phyloP scores from a whole-genome alignment of 2,888 invertebrate genomes.

The Pachymerium ferrugineum region DNA sequence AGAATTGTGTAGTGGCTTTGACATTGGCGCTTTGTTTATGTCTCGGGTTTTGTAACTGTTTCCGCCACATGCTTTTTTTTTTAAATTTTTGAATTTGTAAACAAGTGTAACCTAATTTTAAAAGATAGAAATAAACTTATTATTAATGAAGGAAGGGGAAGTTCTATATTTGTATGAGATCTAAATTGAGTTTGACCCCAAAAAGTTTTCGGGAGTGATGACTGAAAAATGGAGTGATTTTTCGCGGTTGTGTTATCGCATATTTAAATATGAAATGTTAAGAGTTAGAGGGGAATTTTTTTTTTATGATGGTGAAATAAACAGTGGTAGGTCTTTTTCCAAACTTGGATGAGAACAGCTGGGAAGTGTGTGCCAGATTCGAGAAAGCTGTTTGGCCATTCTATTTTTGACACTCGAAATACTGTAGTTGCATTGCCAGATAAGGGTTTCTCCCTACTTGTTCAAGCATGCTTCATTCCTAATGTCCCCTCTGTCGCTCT shows the following conservation, averaged over 20 bases:
- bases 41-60: neutral
- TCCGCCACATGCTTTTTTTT: neutral
- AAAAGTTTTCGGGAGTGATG: neutral
- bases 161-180: neutral
- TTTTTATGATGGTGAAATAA: neutral
- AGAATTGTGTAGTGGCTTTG: neutral
- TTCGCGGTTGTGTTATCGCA: too few species aligned
- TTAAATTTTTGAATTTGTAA: too few species aligned
- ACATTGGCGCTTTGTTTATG: neutral
- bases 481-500: neutral
- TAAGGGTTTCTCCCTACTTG: neutral
- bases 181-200: too few species aligned
- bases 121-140: neutral
- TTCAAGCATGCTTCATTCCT: neutral
- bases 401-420: neutral
- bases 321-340: neutral
- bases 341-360: conserved; percentile 3
- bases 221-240: neutral
- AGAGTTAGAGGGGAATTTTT: neutral
- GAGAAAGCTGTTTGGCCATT: conserved; percentile 3
- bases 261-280: too few species aligned
- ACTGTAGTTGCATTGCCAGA: conserved; percentile 9
- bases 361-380: conserved; percentile 2
- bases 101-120: neutral
- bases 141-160: neutral